phyloP scores from a whole-genome alignment of 2,888 invertebrate species.

The Ochropleura leucogaster region DNA sequence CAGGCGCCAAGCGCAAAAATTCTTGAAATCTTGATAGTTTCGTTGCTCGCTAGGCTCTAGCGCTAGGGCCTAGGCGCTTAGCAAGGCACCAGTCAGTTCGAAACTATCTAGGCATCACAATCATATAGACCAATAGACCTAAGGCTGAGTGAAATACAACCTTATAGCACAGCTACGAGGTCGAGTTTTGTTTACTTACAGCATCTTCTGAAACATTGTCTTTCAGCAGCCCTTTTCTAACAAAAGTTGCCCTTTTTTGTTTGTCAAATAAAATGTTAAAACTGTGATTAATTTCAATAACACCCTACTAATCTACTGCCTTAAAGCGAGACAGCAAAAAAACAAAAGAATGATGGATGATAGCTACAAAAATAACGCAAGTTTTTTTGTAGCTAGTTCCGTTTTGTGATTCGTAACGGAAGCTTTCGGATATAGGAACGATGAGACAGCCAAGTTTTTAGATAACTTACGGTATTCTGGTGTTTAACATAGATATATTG shows the following conservation, averaged over 20 bases:
- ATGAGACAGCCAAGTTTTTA: slow-evolving; percentile 63
- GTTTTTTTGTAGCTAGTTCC: slow-evolving; percentile 28
- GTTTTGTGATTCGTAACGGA: slow-evolving; percentile 53
- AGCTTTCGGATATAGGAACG: slow-evolving; percentile 46
- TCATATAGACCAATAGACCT: not conserved
- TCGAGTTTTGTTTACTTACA: not conserved
- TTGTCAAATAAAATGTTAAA: not conserved
- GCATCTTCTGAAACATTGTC: not conserved
- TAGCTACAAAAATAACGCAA: not conserved
- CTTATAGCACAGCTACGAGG: not conserved
- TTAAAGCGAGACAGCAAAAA: not conserved
- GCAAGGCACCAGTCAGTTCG: not conserved
- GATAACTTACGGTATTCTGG: slow-evolving; percentile 81
- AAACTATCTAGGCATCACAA: not conserved
- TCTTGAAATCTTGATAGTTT: too few species aligned
- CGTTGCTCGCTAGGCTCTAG: not conserved
- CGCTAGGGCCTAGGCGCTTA: not conserved
- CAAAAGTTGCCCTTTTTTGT: not conserved
- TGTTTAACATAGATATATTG: slow-evolving; percentile 64
- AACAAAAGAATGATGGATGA: not conserved
- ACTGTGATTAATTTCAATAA: not conserved
- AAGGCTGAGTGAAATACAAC: not conserved
- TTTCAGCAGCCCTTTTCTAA: not conserved
- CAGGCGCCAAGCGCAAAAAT: not conserved
- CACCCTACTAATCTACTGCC: not conserved